These are phyloP conservation scores for Eretmodus cyanostictus DNA, from an alignment of 2,113 vertebrate species.

Conservation along the genomic window DNA sequence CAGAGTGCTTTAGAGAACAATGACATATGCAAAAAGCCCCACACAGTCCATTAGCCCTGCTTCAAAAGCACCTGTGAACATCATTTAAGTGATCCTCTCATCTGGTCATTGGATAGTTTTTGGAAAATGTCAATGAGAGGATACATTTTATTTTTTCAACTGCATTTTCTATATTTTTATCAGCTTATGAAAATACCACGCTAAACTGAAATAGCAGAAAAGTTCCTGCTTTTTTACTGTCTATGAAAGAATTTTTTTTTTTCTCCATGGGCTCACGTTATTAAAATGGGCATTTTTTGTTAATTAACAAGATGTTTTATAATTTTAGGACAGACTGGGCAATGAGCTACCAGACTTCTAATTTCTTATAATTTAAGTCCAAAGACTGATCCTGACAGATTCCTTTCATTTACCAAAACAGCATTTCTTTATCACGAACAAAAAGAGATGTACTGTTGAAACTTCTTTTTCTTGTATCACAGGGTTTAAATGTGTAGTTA, in stretches of 20 bases:
- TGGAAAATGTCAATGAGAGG: not conserved
- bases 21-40: not conserved
- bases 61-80: not conserved
- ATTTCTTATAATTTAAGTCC: not conserved
- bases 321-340: not conserved
- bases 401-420: not conserved
- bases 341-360: not conserved
- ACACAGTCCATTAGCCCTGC: not conserved
- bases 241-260: rapidly evolving
- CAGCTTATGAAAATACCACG: not conserved
- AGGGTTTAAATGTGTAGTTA: not conserved
- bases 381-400: not conserved
- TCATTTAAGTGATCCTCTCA: not conserved
- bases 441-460: not conserved
- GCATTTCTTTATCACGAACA: not conserved
- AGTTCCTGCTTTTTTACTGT: rapidly evolving
- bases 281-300: not conserved
- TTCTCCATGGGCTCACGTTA: not conserved
- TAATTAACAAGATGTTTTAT: not conserved
- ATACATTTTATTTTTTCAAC: not conserved
- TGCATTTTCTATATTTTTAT: not conserved
- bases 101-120: not conserved
- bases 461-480: not conserved
- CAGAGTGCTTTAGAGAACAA: not conserved
- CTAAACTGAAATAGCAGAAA: not conserved